Evolutionary conservation across 2,113 vertebrate genomes (phyloP), one percentile per base, ranked within the genome.

Genomic region (Sphaerodactylus townsendi): DNA sequence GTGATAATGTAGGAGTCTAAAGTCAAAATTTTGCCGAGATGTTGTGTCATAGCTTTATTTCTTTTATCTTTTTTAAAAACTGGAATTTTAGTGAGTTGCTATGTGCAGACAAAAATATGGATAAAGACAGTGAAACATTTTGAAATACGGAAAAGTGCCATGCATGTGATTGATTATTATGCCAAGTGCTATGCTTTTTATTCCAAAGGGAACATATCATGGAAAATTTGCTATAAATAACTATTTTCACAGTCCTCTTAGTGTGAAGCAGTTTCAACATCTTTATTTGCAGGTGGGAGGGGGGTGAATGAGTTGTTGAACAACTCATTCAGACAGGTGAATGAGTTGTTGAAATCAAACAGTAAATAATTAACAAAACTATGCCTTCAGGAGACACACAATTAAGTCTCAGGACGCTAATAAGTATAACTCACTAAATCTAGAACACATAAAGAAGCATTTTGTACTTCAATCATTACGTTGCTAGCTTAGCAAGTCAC

Each of bases 171-270:
- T 65, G 75, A 82, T 75, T 73, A 73, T 82, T 64, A 64, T 59
- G 56, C 21, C 19, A 71, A 62, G n/a, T 79, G 78, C 70, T 44
- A 71, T 33, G 25, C 66, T 39, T 79, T 64, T 37, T 50, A 64
- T 65, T 79, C 70, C 44, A 74, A 79, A 50, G 77, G 59, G 41
- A 79, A 69, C 35, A 74, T 65, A 82, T 48, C 71, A 48, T 82
- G 44, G 65, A 75, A 82, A 74, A 82, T 6, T 3, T 65, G 59
- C 56, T 74, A 82, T 75, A 82, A 74, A 82, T 82, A 82, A 35
- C 71, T 13, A 21, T 82, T 65, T 75, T 48, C 23, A 65, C 71
- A 65, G 71, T 44, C 14, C 10, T 44, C 14, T 46, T 72, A n/a
- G n/a, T 75, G n/a, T 37, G 23, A 65, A 44, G n/a, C 59, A 66